Base-by-base conservation (phyloP, 2,888 invertebrate species). In the Pinctada fucata region DNA sequence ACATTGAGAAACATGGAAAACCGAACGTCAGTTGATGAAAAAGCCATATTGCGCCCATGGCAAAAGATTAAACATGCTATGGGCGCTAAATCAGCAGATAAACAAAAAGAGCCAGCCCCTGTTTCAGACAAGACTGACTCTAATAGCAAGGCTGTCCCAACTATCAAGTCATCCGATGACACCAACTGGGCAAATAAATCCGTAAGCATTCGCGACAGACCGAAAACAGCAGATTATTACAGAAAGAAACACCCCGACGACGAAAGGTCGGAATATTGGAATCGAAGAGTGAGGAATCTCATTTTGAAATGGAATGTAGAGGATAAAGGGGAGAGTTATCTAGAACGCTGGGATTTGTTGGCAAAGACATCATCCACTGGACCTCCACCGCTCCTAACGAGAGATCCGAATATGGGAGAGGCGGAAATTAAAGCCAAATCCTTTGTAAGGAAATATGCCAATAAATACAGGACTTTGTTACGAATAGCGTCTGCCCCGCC, bases 201-300 rank as follows among this genome's bases (percentile, higher is more conserved):
- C 13, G 31, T 31, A 31, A 31, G 31, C 31, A 31, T 31, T 31
- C n/a, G 31, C 2, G 48, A 50, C 49, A 64, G 78, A 72, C 80
- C 80, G 8, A 74, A 75, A 64, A 80, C 80, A 10, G 80, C 80
- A 6, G 80, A 77, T 48, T 71, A 71, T 50, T 80, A 72, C 49
- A 50, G 78, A 1, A 51, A 58, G 16, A 77, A 78, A 45, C 75
- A 72, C 49, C 75, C 77, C 3, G 80, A 80, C n/a, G 65, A 75
- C 47, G 80, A 80, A 16, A n/a, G 69, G 10, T 69, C 77, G 4
- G 73, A 71, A 69, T 80, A 75, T 31, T 80, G 80, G 80, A 71
- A 77, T 8, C 58, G 49, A 67, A 47, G 75, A 48, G 72, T 80
- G 10, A 66, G 52, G 13, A 65, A 45, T 2, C 70, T 75, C 13